phyloP scores from a whole-genome alignment of 92 coral and sea anemone genomes.

The Actinostola sp. region DNA sequence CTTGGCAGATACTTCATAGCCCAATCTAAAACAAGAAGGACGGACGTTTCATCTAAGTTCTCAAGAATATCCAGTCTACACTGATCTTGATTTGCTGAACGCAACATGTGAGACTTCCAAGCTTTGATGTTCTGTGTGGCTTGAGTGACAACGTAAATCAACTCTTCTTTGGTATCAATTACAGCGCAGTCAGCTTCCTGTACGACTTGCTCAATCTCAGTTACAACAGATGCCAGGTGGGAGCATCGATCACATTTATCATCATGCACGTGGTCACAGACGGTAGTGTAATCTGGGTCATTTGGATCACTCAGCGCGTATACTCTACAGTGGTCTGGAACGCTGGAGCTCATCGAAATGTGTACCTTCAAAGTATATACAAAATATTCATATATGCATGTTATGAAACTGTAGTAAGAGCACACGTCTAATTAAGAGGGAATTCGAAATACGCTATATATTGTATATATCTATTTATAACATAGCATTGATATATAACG shows the following conservation, averaged over 20 bases:
- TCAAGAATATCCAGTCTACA: constrained; percentile 14
- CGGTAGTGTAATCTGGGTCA: constrained; percentile 16
- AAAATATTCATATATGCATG: too few species aligned
- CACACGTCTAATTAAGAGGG: background rate
- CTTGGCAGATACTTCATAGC: constrained; percentile 42
- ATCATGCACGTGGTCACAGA: constrained; percentile 30
- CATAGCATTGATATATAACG: too few species aligned
- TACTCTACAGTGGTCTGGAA: constrained; percentile 26
- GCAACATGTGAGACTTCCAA: constrained; percentile 37
- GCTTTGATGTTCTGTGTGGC: constrained; percentile 40
- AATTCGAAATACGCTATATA: too few species aligned
- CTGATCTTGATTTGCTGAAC: constrained; percentile 26
- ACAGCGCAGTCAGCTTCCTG: constrained; percentile 7
- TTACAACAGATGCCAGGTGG: constrained; percentile 12
- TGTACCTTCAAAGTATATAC: constrained; percentile 8
- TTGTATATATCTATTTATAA: too few species aligned
- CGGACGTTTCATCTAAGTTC: constrained; percentile 7
- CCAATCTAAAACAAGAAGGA: constrained; percentile 32
- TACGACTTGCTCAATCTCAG: constrained; percentile 19
- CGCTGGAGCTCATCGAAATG: constrained; percentile 7
- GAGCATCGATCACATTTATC: constrained; percentile 27
- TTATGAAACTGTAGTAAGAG: background rate
- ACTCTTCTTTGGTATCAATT: constrained; percentile 15
- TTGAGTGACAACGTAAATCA: constrained; percentile 19
- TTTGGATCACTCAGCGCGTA: constrained; percentile 35